phyloP scores from a whole-genome alignment of 2,888 invertebrate species.

The Melinaea menophilus region DNA sequence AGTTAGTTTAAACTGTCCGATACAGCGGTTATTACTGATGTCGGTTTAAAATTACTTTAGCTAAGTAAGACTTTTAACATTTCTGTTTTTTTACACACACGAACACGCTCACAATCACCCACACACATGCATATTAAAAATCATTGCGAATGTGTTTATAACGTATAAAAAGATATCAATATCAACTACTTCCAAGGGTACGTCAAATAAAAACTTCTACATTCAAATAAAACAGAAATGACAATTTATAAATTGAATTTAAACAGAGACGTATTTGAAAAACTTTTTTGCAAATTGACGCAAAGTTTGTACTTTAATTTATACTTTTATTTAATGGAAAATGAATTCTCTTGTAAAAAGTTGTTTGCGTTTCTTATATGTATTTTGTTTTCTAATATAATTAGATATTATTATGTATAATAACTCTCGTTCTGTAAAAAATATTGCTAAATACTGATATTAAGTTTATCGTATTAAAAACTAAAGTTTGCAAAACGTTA shows the following conservation, averaged over 20 bases:
- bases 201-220: constrained; percentile 16
- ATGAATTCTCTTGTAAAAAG: constrained; percentile 1
- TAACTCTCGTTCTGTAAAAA: no score
- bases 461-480: no score
- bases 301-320: constrained; percentile 7
- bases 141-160: not conserved
- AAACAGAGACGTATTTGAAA: constrained; percentile 27
- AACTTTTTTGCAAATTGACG: constrained; percentile 3
- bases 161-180: not conserved
- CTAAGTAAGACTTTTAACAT: no score
- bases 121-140: no score
- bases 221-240: constrained; percentile 26
- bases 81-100: no score
- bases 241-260: constrained; percentile 35
- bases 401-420: no score
- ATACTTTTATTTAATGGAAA: constrained; percentile 7
- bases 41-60: no score
- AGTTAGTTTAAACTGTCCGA: constrained; percentile 6
- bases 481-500: no score
- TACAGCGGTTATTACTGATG: constrained; percentile 4
- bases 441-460: not conserved
- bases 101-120: no score
- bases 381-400: not conserved
- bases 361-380: not conserved
- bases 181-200: constrained; percentile 2